Base-by-base conservation (phyloP, 1,140 invertebrate species). In the Dendroctonus valens region DNA sequence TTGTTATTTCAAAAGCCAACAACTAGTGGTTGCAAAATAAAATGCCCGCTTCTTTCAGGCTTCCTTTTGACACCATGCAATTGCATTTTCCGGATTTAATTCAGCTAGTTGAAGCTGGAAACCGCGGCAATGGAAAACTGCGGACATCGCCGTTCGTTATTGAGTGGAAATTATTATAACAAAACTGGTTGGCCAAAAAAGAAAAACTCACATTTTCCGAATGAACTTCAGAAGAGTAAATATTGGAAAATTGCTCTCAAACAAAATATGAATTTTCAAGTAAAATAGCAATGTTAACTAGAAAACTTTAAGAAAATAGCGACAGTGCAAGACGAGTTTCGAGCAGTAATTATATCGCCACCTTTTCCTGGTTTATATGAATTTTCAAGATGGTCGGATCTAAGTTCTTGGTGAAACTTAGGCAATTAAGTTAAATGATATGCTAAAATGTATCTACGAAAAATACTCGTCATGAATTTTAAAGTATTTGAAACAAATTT, bases 11-110 rank as follows among this genome's bases (percentile, higher is more conserved):
- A 26, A 26, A 26, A 26, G 7, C 7, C 0, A 59, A 59, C 44
- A 26, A 49, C 26, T 46, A 38, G 46, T 38, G 26, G n/a, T 8
- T 15, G 42, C 8, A 50, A n/a, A 40, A 14, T 55, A 38, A 55
- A 63, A 62, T 62, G 51, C 42, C 59, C 48, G 11, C 49, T 12
- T 37, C 6, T 11, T 53, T 6, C 48, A 53, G 61, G 61, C 53
- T 63, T 63, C 61, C 61, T 63, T 63, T 63, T 63, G 52, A 46
- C 61, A 63, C 61, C 49, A 26, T 54, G 37, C 61, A 63, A 63
- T 55, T 63, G 61, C 61, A 63, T 54, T 53, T 63, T 63, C 41
- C 15, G 61, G 61, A 44, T 63, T 63, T 53, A 37, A 63, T 63
- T 63, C 61, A 63, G 55, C 61, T 54, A 63, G 61, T 63, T 11